Evolutionary conservation across 2,888 invertebrate genomes (phyloP), one percentile per base, ranked within the genome.

Genomic region (Mechanitis messenoides): DNA sequence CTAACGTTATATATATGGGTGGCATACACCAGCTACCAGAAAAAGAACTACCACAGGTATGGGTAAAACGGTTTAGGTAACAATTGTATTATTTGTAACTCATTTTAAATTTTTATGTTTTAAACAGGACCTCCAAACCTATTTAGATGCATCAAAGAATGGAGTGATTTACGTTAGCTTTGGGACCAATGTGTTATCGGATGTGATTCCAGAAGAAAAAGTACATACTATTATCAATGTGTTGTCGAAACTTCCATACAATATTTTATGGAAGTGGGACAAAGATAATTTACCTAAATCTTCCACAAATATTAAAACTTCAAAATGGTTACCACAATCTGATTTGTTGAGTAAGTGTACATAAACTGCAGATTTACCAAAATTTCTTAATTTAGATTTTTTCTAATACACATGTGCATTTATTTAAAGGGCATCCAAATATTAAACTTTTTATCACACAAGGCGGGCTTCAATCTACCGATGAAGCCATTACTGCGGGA

Each of bases 261-360:
- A 20, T 20, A 20, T 20, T 20, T 20, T 20, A 20, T 20, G 20
- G 20, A 20, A 20, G 1, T 20, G 82, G 81, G 81, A 85, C 58
- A 71, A 69, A 1, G 85, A 85, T 47, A 72, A 69, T 12, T 63
- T 87, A 54, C 76, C 78, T 1, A 80, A 72, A 38, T 68, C 71
- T 7, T 74, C 89, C 0, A 55, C 71, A 3, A 91, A 91, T 58
- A 81, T 91, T 0, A 82, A 71, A 58, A 71, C 85, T 45, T 74
- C 71, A 1, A 86, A 87, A 65, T 91, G 91, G 90, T 69, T 88
- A 31, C 88, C 90, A 0, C 91, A 91, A 59, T 77, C 81, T 5
- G 85, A 85, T 69, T 64, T 88, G 7, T 64, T 88, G 1, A 80
- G 85, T 79, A 67, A 76, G 76, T 74, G 0, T 20, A 20, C 20